Evolutionary conservation across 2,888 invertebrate genomes (phyloP).

Genomic region (Chrysina gloriosa): DNA sequence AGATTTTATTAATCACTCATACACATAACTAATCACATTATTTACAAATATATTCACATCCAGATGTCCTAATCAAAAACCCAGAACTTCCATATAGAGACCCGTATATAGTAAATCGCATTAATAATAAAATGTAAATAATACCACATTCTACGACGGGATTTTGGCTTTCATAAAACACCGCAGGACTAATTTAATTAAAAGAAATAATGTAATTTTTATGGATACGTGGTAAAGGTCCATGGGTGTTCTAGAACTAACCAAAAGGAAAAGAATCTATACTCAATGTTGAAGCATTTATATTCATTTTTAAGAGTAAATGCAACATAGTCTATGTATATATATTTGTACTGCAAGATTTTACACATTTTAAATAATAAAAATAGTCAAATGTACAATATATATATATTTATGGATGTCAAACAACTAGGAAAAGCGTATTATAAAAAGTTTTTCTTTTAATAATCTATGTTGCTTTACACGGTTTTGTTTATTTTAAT

Average conservation of each 20-base stretch:
- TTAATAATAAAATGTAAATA: constrained; percentile 52
- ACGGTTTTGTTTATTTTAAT: constrained; percentile 31
- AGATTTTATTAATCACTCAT: constrained; percentile 64
- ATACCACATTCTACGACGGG: constrained; percentile 56
- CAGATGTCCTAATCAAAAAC: constrained; percentile 62
- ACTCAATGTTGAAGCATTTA: constrained; percentile 49
- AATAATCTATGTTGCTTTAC: constrained; percentile 47
- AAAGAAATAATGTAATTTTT: neutral
- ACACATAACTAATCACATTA: constrained; percentile 65
- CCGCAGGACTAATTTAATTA: neutral
- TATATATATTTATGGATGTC: constrained; percentile 34
- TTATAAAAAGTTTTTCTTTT: constrained; percentile 38
- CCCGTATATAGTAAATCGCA: constrained; percentile 62
- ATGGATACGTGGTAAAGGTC: neutral
- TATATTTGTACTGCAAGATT: constrained; percentile 45
- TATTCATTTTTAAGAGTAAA: constrained; percentile 43
- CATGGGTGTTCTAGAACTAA: constrained; percentile 27
- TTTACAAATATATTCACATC: constrained; percentile 65
- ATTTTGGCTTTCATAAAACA: constrained; percentile 23
- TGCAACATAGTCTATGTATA: constrained; percentile 46
- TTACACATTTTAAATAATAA: constrained; percentile 44
- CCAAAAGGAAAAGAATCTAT: constrained; percentile 37
- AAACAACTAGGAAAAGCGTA: constrained; percentile 44
- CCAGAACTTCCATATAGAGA: constrained; percentile 60
- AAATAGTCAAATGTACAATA: constrained; percentile 43